phyloP scores from a whole-genome alignment of 2,113 vertebrate genomes.

The Prunella himalayana region DNA sequence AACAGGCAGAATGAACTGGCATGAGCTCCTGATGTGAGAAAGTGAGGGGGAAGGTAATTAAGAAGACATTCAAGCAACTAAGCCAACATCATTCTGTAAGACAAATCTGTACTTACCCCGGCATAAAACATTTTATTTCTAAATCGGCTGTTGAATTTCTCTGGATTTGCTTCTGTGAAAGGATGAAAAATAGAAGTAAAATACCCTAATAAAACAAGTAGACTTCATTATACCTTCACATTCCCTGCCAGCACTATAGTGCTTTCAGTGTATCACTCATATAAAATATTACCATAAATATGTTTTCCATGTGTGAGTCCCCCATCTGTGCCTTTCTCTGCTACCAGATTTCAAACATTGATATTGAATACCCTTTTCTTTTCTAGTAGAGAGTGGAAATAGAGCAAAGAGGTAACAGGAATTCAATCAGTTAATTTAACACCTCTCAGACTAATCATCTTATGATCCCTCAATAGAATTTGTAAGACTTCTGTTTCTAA shows the following conservation, averaged over 20 bases:
- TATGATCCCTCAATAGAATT: not conserved
- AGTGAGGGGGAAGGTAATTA: not conserved
- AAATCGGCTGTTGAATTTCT: constrained; percentile 96
- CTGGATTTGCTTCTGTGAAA: constrained; percentile 90
- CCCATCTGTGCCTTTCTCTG: not conserved
- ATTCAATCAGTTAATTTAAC: not conserved
- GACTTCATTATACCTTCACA: not conserved
- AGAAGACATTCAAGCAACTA: not conserved
- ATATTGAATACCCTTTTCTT: not conserved
- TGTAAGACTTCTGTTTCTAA: not conserved
- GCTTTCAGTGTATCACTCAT: not conserved
- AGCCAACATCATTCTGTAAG: not conserved
- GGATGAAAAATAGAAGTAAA: constrained; percentile 3
- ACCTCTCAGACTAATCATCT: not conserved
- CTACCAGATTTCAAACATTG: not conserved
- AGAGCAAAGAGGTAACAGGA: not conserved
- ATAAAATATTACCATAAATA: not conserved
- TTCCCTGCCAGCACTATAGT: not conserved
- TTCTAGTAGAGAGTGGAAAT: not conserved
- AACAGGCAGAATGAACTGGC: not conserved
- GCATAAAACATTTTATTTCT: constrained; percentile 98
- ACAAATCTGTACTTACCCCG: constrained; percentile 80
- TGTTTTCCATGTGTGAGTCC: not conserved
- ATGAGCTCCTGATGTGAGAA: not conserved
- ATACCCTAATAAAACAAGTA: not conserved